Evolutionary conservation across 2,888 invertebrate species (phyloP), one percentile per base, ranked within the genome.

Genomic region (Zootermopsis nevadensis): DNA sequence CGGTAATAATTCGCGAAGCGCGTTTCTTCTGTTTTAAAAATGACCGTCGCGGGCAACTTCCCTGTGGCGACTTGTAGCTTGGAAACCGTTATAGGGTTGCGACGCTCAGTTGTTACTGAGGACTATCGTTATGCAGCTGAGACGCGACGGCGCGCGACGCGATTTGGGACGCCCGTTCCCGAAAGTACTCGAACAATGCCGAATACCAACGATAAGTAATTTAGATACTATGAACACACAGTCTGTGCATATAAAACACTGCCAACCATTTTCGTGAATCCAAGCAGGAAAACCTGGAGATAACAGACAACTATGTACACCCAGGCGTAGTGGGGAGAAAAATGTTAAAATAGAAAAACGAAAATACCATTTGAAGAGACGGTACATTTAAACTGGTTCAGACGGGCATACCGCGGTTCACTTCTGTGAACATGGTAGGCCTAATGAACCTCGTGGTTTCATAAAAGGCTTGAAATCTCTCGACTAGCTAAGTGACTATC

Each of bases 71-170:
- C 60, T 60, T 27, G 60, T 6, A 60, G 60, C 60, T 60, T n/a
- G 48, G n/a, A 60, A 27, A 60, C 6, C 60, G n/a, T 10, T 27
- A 27, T 8, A n/a, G n/a, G 60, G 60, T n/a, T n/a, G n/a, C 60
- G 27, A 60, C 60, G 60, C 60, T 27, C 12, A 60, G 60, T 60
- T 60, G 27, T 27, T n/a, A 60, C 60, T 60, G 60, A 60, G 60
- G 27, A n/a, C n/a, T 60, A 60, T 27, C 8, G 60, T 27, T 60
- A 27, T 60, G 60, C 60, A 6, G 60, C n/a, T 27, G 60, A 60
- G 60, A 60, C n/a, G 74, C 74, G 74, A 74, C 74, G 74, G 74
- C 74, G 74, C 74, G 74, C 35, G 74, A 38, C 74, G 74, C 74
- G 19, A 2, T 19, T 66, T n/a, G 35, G 74, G 74, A 74, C 74